Conservation (phyloP, 35 echinoderm and acorn worm genomes). For the Ophiothrix spiculata region DNA sequence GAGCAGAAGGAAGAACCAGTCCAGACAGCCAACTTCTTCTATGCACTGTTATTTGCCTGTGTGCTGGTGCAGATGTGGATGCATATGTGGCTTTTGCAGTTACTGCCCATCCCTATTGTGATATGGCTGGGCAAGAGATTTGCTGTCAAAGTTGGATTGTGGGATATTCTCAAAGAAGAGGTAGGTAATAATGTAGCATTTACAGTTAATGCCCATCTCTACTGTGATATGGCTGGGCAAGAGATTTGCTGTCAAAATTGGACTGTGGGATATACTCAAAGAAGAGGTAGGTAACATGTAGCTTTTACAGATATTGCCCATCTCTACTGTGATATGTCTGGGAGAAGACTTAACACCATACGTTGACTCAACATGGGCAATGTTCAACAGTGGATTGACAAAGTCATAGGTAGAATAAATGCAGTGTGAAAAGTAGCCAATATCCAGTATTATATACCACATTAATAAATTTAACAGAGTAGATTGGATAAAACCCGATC, state of each 20-base stretch:
- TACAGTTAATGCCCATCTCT: conserved; percentile 52
- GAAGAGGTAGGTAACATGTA: conserved; percentile 19
- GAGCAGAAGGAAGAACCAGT: conserved; percentile 16
- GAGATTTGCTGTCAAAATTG: conserved; percentile 32
- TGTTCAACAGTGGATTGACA: too few species aligned
- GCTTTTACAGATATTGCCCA: conserved; percentile 54
- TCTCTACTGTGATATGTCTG: conserved; percentile 53
- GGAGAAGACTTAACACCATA: too few species aligned
- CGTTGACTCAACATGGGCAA: too few species aligned
- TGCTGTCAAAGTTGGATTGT: conserved; percentile 32
- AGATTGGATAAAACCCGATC: too few species aligned
- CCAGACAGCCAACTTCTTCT: conserved; percentile 45
- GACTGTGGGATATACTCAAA: conserved; percentile 50
- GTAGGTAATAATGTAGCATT: too few species aligned
- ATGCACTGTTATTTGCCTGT: conserved; percentile 62
- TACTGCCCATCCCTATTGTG: conserved; percentile 48
- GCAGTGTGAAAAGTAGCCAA: too few species aligned
- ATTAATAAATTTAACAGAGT: too few species aligned
- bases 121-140: conserved; percentile 71
- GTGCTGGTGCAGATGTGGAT: conserved; percentile 64
- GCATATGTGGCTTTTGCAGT: conserved; percentile 55
- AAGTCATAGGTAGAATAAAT: too few species aligned
- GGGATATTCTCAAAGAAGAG: conserved; percentile 40
- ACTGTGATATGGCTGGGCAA: conserved; percentile 64
- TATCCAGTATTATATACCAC: too few species aligned